Base-by-base conservation (phyloP, 2,888 invertebrate species). In the Drosophila mimica region DNA sequence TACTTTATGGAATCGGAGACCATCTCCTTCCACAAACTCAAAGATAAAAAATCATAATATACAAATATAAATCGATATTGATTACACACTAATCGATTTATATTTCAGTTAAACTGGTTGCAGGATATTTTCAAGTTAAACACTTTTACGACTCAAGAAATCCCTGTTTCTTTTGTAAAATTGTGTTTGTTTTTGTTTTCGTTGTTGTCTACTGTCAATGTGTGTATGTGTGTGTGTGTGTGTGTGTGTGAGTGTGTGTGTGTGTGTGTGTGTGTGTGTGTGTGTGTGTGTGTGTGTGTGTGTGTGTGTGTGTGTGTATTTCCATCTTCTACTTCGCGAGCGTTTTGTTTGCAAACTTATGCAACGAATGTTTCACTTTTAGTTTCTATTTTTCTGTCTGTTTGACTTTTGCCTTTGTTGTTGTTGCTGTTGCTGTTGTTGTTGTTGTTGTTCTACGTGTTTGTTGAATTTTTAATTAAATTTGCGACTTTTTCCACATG, bases 401-500 rank as follows among this genome's bases (percentile, higher is more conserved):
- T 61, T 9, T 66, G 56, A 63, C 38, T 59, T 58, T 71, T 70
- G 61, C 66, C 43, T 40, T 63, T 59, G 61, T 52, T 69, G 38
- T 70, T 65, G 33, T 64, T 64, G 20, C 5, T 67, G 56, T 69
- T 56, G 71, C 57, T 59, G 43, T 43, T 67, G 74, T 72, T 78
- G 20, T 6, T 4, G 20, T 20, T 17, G n/a, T 30, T 51, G 30
- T 51, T 30, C 51, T 30, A 52, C 52, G 46, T 65, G 78, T 76
- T 73, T 82, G 79, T 84, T 84, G 85, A 82, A 85, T 84, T 88
- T 82, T 85, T 85, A 84, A 84, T 88, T 84, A 78, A 84, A 77
- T 85, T 84, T 77, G 63, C 57, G 72, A 72, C 76, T 79, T 61
- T 79, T 79, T 74, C 73, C 82, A 62, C 74, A 60, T 65, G 54